A percentile compares a stretch with the other conserved stretches of the same genome.
phyloP scores from a whole-genome alignment of 1,140 invertebrate species.

The Aphaenogaster floridana region DNA sequence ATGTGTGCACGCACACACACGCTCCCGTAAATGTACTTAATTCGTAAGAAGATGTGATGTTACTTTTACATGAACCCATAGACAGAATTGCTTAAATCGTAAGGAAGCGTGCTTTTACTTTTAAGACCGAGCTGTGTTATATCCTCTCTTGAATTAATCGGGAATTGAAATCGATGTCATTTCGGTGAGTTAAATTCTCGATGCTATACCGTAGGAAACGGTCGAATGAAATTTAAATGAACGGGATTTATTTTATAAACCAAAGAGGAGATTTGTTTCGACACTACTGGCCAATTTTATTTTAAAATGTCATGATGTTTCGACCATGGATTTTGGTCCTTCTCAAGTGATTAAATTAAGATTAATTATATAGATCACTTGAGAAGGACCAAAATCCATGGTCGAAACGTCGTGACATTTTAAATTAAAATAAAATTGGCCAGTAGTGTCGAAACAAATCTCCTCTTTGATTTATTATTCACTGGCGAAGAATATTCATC shows the following conservation, averaged over 20 bases:
- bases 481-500: too few species aligned
- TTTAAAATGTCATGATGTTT: too few species aligned
- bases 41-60: conserved; percentile 72
- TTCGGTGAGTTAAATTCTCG: conserved; percentile 11
- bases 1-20: background rate
- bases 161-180: conserved; percentile 11
- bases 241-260: background rate
- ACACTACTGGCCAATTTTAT: too few species aligned
- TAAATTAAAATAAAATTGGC: too few species aligned
- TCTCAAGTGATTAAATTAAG: too few species aligned
- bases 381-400: too few species aligned
- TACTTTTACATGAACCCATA: conserved; percentile 68
- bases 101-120: conserved; percentile 73
- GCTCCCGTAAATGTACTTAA: conserved; percentile 63
- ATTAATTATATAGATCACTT: too few species aligned
- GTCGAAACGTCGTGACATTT: too few species aligned
- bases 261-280: too few species aligned
- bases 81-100: conserved; percentile 64
- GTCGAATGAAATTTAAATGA: background rate
- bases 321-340: too few species aligned
- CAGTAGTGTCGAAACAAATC: too few species aligned
- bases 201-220: background rate
- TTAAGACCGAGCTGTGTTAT: conserved; percentile 73
- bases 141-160: conserved; percentile 35
- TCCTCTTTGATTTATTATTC: too few species aligned